phyloP scores from a whole-genome alignment of 2,113 vertebrate genomes.

The Damaliscus lunatus region DNA sequence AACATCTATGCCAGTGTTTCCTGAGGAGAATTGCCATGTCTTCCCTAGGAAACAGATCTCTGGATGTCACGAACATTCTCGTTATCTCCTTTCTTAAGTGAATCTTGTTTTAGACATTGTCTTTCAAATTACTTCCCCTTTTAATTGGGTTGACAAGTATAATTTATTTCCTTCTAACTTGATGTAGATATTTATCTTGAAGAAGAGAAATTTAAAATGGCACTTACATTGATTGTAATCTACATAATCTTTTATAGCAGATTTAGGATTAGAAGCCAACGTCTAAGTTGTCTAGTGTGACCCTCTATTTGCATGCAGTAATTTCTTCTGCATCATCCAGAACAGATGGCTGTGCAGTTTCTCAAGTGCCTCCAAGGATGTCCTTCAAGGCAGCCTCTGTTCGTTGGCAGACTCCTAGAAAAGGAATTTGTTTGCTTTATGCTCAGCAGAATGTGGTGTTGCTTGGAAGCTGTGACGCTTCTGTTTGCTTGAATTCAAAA shows the following conservation, averaged over 20 bases:
- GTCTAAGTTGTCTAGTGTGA: background rate
- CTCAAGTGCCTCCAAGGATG: background rate
- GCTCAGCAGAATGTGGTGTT: background rate
- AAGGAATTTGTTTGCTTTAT: background rate
- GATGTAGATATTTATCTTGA: background rate
- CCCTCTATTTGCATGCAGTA: background rate
- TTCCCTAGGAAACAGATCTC: background rate
- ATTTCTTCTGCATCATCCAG: background rate
- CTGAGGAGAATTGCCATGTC: constrained; percentile 59
- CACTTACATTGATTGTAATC: background rate
- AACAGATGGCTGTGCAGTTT: constrained; percentile 37
- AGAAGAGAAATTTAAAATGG: background rate
- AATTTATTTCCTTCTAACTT: background rate
- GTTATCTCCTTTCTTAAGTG: background rate
- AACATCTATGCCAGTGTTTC: constrained; percentile 56
- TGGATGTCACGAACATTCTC: background rate
- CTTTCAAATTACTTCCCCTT: constrained; percentile 3
- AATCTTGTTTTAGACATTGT: constrained; percentile 17
- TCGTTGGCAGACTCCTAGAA: background rate
- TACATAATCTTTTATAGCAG: background rate
- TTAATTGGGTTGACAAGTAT: background rate
- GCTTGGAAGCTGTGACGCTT: background rate
- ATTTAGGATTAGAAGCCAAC: constrained; percentile 1
- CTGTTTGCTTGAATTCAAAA: constrained; percentile 48
- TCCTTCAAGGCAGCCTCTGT: background rate